These are phyloP conservation scores for Oedothorax gibbosus DNA, from an alignment of 1,140 invertebrate genomes.

Conservation along the genomic window DNA sequence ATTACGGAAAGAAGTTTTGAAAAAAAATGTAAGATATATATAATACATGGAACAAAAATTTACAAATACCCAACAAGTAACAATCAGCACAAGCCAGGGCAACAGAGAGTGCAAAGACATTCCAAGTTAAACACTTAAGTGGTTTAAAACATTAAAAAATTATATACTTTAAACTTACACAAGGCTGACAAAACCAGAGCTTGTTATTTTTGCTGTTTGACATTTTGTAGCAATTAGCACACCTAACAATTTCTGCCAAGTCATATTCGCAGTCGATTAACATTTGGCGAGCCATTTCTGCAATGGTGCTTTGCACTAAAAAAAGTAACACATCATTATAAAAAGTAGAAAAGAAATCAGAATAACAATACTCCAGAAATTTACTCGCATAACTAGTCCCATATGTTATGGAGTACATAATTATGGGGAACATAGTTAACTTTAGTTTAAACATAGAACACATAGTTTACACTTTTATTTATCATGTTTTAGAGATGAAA, in stretches of 20 bases:
- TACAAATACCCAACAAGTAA: not conserved
- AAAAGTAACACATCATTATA: not conserved
- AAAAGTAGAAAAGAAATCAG: too few species aligned
- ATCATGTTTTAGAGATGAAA: too few species aligned
- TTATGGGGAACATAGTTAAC: too few species aligned
- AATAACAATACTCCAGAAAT: too few species aligned
- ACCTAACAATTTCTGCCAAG: constrained; percentile 77
- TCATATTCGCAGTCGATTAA: constrained; percentile 77
- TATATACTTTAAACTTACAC: constrained; percentile 69
- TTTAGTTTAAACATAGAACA: too few species aligned
- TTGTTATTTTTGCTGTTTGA: constrained; percentile 77
- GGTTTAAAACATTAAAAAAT: not conserved
- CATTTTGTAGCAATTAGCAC: constrained; percentile 79
- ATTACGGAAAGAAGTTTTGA: too few species aligned
- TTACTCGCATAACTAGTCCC: too few species aligned
- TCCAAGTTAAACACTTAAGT: not conserved
- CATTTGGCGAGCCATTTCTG: constrained; percentile 73
- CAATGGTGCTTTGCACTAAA: constrained; percentile 68
- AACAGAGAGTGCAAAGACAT: not conserved
- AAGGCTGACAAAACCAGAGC: constrained; percentile 86
- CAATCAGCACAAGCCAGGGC: too few species aligned
- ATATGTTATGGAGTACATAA: too few species aligned
- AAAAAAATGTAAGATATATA: too few species aligned
- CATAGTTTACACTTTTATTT: too few species aligned
- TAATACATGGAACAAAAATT: too few species aligned